phyloP scores from a whole-genome alignment of 1,140 invertebrate species.

The Temnothorax curvispinosus region DNA sequence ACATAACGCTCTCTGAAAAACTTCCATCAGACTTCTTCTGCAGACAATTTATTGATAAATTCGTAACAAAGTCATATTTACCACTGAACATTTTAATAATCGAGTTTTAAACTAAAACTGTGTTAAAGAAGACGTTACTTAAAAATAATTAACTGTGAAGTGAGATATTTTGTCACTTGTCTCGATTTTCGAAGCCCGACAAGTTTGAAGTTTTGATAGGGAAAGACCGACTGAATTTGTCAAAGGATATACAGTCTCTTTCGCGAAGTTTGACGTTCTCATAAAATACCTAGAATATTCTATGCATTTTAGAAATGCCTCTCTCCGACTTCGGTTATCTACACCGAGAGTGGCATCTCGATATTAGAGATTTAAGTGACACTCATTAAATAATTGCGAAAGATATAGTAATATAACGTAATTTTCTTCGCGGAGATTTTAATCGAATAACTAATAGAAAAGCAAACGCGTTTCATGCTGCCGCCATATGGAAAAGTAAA shows the following conservation, averaged over 20 bases:
- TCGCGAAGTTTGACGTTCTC: slow-evolving; percentile 24
- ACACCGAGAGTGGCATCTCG: not conserved
- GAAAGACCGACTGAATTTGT: slow-evolving; percentile 15
- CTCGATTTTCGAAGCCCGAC: not conserved
- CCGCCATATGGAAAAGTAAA: not conserved
- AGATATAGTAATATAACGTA: not conserved
- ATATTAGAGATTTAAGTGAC: not conserved
- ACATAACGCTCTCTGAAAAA: not conserved
- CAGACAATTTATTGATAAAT: slow-evolving; percentile 8
- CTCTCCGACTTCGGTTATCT: not conserved
- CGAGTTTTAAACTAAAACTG: not conserved
- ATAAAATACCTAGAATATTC: not conserved
- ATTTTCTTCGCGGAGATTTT: not conserved
- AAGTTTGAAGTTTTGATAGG: slow-evolving; percentile 7
- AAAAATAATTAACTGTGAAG: slow-evolving; percentile 21
- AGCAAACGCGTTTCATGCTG: not conserved
- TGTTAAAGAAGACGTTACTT: not conserved
- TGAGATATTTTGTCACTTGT: slow-evolving; percentile 4
- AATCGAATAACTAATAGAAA: slow-evolving; percentile 5
- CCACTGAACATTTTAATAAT: slow-evolving; percentile 18
- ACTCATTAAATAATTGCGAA: slow-evolving; percentile 32
- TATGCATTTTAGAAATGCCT: not conserved
- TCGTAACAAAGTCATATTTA: not conserved
- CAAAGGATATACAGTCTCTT: not conserved
- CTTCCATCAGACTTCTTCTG: not conserved